phyloP scores from a whole-genome alignment of 2,888 invertebrate species.

The Subacronicta megacephala region DNA sequence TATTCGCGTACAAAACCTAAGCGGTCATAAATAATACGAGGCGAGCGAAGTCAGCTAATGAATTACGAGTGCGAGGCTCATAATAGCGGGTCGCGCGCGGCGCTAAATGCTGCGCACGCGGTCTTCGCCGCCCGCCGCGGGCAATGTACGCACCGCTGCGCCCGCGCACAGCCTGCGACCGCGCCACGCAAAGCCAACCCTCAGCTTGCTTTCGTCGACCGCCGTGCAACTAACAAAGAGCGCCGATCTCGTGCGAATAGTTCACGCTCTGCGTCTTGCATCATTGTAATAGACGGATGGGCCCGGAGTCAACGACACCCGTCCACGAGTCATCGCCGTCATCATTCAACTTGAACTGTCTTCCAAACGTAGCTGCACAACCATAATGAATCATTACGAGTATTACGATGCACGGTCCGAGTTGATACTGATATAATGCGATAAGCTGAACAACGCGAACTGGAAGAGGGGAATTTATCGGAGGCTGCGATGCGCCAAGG shows the following conservation, averaged over 20 bases:
- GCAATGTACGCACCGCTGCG: conserved; percentile 60
- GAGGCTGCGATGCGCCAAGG: conserved; percentile 75
- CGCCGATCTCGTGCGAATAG: conserved; percentile 75
- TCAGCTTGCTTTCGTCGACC: conserved; percentile 33
- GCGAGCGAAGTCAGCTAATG: conserved; percentile 83
- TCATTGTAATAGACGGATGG: conserved; percentile 74
- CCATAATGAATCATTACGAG: conserved; percentile 61
- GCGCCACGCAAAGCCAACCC: conserved; percentile 44
- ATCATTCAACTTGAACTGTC: conserved; percentile 71
- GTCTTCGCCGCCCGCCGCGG: conserved; percentile 57
- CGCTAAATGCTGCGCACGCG: conserved; percentile 63
- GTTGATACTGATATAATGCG: conserved; percentile 59
- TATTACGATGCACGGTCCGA: conserved; percentile 54
- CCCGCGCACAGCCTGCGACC: conserved; percentile 41
- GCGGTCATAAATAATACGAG: conserved; percentile 82
- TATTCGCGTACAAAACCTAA: conserved; percentile 79
- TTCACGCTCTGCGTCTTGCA: conserved; percentile 78
- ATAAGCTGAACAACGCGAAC: conserved; percentile 58
- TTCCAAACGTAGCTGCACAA: conserved; percentile 47
- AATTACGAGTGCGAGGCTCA: conserved; percentile 79
- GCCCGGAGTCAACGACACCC: conserved; percentile 80
- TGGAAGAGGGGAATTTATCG: conserved; percentile 59
- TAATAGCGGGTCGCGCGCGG: conserved; percentile 73
- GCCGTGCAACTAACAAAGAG: conserved; percentile 59
- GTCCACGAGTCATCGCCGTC: conserved; percentile 73